phyloP scores from a whole-genome alignment of 2,797 vertebrate genomes.

The Myotis daubentonii region DNA sequence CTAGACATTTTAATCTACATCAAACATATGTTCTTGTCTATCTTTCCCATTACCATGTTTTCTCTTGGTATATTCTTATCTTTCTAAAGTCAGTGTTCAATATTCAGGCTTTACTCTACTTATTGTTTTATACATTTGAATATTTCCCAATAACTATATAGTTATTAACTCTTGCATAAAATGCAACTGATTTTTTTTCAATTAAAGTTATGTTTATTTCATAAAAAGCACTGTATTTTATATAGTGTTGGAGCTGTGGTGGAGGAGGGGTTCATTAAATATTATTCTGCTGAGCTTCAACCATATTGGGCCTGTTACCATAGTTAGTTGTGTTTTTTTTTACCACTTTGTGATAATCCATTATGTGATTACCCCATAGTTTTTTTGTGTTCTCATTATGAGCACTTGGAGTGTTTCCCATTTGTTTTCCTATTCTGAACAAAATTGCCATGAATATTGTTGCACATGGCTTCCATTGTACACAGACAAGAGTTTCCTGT shows the following conservation, averaged over 20 bases:
- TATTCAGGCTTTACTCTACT: background rate
- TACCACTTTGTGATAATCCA: background rate
- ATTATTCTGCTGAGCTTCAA: background rate
- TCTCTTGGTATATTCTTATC: background rate
- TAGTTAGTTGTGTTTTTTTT: background rate
- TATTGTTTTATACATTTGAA: background rate
- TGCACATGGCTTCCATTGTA: background rate
- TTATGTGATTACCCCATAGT: background rate
- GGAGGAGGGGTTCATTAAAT: background rate
- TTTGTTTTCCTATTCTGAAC: background rate
- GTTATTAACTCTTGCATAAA: background rate
- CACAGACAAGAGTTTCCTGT: background rate
- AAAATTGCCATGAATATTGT: background rate
- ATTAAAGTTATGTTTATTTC: background rate
- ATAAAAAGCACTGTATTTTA: background rate
- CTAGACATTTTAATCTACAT: no score
- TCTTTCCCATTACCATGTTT: background rate
- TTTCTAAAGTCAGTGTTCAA: background rate
- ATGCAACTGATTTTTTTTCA: background rate
- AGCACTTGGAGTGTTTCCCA: background rate
- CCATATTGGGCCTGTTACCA: background rate
- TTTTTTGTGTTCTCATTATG: background rate
- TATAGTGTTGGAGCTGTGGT: background rate
- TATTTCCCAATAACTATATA: background rate
- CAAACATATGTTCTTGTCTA: background rate